A percentile compares a stretch with the other conserved stretches of the same genome.
Evolutionary conservation across 2,888 invertebrate species (phyloP).

Genomic region (Marronus borbonicus): DNA sequence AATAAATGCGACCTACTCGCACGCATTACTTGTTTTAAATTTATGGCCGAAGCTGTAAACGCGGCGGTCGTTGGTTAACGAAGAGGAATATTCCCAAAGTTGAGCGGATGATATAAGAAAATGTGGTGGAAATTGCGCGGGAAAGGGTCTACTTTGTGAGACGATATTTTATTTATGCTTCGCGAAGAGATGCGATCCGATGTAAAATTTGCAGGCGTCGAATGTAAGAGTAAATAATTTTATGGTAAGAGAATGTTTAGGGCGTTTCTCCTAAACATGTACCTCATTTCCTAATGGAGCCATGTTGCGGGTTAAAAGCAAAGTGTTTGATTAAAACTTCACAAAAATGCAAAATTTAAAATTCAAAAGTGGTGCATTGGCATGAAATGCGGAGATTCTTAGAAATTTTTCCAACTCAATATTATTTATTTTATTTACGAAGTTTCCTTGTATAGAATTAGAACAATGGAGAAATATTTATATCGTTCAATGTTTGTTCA

Average conservation of each 20-base stretch:
- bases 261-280: not conserved
- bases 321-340: too few relatives aligned
- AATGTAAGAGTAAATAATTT: conserved; percentile 2
- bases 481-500: too few relatives aligned
- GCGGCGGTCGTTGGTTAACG: conserved; percentile 7
- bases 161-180: conserved; percentile 13
- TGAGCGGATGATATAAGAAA: not conserved
- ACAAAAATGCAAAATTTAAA: too few relatives aligned
- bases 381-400: too few relatives aligned
- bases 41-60: conserved; percentile 22
- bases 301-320: too few relatives aligned
- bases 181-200: not conserved
- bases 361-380: too few relatives aligned
- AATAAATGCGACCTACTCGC: conserved; percentile 27
- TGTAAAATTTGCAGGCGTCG: conserved; percentile 1
- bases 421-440: too few relatives aligned
- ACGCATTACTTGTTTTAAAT: conserved; percentile 38
- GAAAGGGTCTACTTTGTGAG: not conserved
- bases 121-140: conserved; percentile 10
- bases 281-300: too few relatives aligned
- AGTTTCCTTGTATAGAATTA: too few relatives aligned
- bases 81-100: conserved; percentile 1
- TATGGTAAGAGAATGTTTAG: not conserved
- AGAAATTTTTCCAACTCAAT: too few relatives aligned
- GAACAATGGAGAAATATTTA: too few relatives aligned